Conservation (phyloP, 2,888 invertebrate genomes). For the Hydroisotoma schaefferi region DNA sequence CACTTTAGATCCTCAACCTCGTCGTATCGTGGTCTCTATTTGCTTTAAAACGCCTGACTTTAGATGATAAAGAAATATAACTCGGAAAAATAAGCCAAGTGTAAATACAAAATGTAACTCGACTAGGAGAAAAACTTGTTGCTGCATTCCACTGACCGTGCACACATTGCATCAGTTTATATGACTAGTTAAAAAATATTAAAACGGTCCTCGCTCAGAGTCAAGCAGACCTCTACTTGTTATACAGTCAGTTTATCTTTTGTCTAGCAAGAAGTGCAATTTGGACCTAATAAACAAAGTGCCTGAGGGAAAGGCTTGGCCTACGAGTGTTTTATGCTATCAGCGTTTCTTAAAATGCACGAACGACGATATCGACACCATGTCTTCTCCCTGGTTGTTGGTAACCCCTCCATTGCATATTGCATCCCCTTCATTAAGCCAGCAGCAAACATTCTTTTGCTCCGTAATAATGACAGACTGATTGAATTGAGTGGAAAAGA, state of each 20-base stretch:
- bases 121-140: background rate
- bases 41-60: background rate
- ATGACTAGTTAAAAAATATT: background rate
- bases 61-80: background rate
- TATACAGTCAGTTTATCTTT: background rate
- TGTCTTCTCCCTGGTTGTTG: too few relatives aligned
- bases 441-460: background rate
- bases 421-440: background rate
- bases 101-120: background rate
- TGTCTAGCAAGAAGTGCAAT: background rate
- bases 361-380: too few relatives aligned
- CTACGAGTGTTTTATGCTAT: too few relatives aligned
- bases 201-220: background rate
- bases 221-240: background rate
- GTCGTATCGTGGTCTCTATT: too few relatives aligned
- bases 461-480: background rate
- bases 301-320: slow-evolving; percentile 31
- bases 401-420: too few relatives aligned
- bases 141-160: too few relatives aligned
- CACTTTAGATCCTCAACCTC: background rate
- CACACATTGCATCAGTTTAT: too few relatives aligned
- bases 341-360: background rate
- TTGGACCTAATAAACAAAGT: background rate
- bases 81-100: slow-evolving; percentile 3
- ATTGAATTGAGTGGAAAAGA: background rate